Conservation (phyloP, 2,888 invertebrate species). For the Agrochola lychnidis region DNA sequence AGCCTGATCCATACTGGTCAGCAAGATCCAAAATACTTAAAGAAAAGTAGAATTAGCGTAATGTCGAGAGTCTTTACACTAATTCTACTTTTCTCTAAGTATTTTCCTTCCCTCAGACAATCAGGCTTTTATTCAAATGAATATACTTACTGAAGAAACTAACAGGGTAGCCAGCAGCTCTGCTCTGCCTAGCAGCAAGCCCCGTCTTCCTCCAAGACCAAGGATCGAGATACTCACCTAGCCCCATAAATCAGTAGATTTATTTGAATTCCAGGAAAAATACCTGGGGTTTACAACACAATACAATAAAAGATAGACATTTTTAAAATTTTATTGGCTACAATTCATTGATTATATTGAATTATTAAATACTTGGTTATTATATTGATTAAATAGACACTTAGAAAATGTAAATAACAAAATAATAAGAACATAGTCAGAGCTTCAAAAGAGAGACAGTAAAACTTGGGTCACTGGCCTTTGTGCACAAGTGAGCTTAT, state of each 20-base stretch:
- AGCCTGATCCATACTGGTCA: too few species aligned
- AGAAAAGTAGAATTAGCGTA: too few species aligned
- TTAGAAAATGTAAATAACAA: conserved; percentile 1
- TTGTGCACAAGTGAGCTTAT: not conserved
- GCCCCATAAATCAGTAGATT: not conserved
- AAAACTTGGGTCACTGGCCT: too few species aligned
- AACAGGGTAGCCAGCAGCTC: not conserved
- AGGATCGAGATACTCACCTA: not conserved
- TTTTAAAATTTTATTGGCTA: conserved; percentile 13
- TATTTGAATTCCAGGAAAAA: not conserved
- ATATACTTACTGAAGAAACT: not conserved
- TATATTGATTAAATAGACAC: conserved; percentile 9
- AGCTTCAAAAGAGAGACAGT: not conserved
- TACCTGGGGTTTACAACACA: not conserved
- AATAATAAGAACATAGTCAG: not conserved
- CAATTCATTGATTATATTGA: not conserved
- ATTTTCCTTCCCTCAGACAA: too few species aligned
- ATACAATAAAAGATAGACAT: conserved; percentile 17
- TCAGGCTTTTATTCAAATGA: not conserved
- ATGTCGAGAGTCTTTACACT: too few species aligned
- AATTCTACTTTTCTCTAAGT: too few species aligned
- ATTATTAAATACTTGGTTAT: not conserved
- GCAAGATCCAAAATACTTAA: too few species aligned
- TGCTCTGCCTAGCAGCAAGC: not conserved
- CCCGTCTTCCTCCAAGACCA: not conserved